Evolutionary conservation across 2,113 vertebrate species (phyloP).

Genomic region (Pontoporia blainvillei): DNA sequence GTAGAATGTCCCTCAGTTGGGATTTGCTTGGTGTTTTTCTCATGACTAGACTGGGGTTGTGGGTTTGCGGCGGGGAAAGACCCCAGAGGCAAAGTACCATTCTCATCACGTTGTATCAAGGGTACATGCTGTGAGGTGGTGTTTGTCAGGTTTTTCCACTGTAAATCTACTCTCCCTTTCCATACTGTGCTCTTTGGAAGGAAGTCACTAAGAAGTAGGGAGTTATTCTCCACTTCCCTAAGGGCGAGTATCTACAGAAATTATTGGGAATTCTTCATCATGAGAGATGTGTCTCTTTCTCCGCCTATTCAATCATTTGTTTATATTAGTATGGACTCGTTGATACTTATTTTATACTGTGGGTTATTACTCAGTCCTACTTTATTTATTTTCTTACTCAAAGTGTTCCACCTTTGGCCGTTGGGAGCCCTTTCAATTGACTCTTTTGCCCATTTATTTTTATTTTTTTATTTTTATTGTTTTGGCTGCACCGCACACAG

Average conservation of each 20-base stretch:
- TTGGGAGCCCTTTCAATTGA: not conserved
- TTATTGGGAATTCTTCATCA: not conserved
- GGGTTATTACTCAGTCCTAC: not conserved
- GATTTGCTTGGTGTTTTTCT: not conserved
- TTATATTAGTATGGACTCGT: not conserved
- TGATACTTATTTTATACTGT: not conserved
- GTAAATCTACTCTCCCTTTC: not conserved
- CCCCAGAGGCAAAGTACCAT: not conserved
- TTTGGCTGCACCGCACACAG: too few relatives aligned
- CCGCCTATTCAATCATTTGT: not conserved
- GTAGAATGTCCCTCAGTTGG: not conserved
- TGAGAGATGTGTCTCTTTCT: not conserved
- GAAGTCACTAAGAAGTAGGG: not conserved
- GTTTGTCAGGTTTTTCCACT: not conserved
- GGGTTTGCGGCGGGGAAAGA: not conserved
- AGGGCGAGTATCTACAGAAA: not conserved
- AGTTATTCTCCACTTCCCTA: not conserved
- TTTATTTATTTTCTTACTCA: not conserved
- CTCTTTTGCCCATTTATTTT: not conserved
- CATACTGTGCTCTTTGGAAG: not conserved
- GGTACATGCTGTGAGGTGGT: rapidly evolving
- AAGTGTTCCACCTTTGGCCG: not conserved
- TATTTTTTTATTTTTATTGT: too few relatives aligned
- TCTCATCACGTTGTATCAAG: too few relatives aligned
- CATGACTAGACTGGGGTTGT: not conserved